phyloP scores from a whole-genome alignment of 2,888 invertebrate genomes.

The Euzetes globulus region DNA sequence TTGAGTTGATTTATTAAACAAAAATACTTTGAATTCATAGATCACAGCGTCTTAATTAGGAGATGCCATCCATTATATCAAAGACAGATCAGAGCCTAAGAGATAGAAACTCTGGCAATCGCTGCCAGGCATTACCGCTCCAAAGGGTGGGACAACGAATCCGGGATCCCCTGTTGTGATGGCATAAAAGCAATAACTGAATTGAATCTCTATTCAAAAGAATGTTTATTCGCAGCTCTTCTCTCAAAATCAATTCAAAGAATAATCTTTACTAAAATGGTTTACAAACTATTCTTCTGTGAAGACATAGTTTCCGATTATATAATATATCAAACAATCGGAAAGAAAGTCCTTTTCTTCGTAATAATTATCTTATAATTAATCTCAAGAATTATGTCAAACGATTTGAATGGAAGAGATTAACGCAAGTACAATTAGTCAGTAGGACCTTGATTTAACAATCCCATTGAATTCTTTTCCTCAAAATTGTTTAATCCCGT shows the following conservation, averaged over 20 bases:
- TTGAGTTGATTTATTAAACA: neutral
- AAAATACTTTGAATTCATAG: slow-evolving; percentile 8
- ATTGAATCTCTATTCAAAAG: neutral
- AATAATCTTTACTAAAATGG: neutral
- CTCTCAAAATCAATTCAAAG: neutral
- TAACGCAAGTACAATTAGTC: too few relatives aligned
- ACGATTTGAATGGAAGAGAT: neutral
- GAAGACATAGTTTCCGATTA: neutral
- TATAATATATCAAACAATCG: neutral
- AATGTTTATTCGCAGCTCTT: slow-evolving; percentile 6
- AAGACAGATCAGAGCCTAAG: slow-evolving; percentile 8
- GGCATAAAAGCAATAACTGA: neutral
- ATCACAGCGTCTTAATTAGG: slow-evolving; percentile 13
- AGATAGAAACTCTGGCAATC: slow-evolving; percentile 4
- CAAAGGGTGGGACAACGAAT: slow-evolving; percentile 26
- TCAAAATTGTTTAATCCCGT: too few relatives aligned
- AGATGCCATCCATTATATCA: slow-evolving; percentile 21
- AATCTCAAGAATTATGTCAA: neutral
- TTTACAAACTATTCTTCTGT: neutral
- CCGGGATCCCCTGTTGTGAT: slow-evolving; percentile 28
- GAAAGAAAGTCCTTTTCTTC: neutral
- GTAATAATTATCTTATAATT: neutral
- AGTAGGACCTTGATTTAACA: too few relatives aligned
- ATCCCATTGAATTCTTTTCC: too few relatives aligned
- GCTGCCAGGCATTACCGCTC: neutral